phyloP scores from a whole-genome alignment of 2,888 invertebrate species.

The Cephus pygmeus region DNA sequence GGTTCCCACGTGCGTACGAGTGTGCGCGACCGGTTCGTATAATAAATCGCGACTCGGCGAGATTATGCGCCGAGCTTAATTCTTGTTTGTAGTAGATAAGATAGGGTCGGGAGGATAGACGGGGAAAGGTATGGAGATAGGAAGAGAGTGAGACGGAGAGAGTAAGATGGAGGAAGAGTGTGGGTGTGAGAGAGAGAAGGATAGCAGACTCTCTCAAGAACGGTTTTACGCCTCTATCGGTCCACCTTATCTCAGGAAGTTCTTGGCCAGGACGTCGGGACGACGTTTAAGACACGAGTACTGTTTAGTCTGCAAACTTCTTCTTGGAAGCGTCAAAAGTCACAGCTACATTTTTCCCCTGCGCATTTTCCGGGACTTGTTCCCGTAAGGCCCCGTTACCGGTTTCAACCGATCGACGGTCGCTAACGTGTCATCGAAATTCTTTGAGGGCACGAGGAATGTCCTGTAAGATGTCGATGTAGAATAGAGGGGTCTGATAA shows the following conservation, averaged over 20 bases:
- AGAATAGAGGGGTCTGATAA: too few species aligned
- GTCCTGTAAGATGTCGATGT: too few species aligned
- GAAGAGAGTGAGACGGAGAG: conserved; percentile 10
- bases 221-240: conserved; percentile 58
- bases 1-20: background rate
- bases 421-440: too few species aligned
- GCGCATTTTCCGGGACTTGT: too few species aligned
- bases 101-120: conserved; percentile 36
- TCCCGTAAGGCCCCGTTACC: too few species aligned
- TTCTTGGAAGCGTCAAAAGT: conserved; percentile 58
- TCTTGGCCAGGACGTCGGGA: conserved; percentile 57
- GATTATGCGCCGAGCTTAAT: conserved; percentile 62
- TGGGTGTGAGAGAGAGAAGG: conserved; percentile 18
- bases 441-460: too few species aligned
- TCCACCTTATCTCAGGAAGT: conserved; percentile 61
- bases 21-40: conserved; percentile 36
- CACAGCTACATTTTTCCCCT: conserved; percentile 42
- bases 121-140: conserved; percentile 14
- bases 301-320: conserved; percentile 58
- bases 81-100: conserved; percentile 65
- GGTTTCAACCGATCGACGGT: too few species aligned
- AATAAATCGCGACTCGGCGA: conserved; percentile 55
- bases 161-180: conserved; percentile 18
- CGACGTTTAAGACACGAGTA: conserved; percentile 54
- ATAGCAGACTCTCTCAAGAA: conserved; percentile 14